Conservation (phyloP, 2,797 vertebrate genomes). For the Lates japonicus region DNA sequence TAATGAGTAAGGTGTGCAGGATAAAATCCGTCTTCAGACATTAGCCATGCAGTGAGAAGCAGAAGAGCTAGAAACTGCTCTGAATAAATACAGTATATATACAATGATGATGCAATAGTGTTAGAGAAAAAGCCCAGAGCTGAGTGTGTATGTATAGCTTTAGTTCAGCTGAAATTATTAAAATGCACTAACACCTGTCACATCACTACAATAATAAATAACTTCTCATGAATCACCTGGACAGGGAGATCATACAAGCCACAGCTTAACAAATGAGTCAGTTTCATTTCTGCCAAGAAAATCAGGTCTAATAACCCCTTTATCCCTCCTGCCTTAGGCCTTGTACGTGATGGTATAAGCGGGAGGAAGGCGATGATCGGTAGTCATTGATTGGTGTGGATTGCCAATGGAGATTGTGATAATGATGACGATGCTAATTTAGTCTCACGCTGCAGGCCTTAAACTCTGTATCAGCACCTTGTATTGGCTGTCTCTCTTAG, state of each 20-base stretch:
- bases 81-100: constrained; percentile 22
- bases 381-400: constrained; percentile 52
- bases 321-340: constrained; percentile 42
- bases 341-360: constrained; percentile 26
- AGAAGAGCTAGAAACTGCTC: constrained; percentile 19
- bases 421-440: constrained; percentile 42
- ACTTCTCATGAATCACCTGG: constrained; percentile 15
- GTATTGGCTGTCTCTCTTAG: neutral
- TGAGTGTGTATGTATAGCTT: neutral
- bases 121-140: constrained; percentile 11
- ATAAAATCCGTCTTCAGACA: constrained; percentile 32
- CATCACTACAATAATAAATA: neutral
- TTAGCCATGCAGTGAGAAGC: constrained; percentile 35
- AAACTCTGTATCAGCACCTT: constrained; percentile 46
- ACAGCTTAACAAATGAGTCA: neutral
- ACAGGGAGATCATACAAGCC: constrained; percentile 8
- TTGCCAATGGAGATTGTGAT: constrained; percentile 27
- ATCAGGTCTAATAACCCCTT: constrained; percentile 44
- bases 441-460: constrained; percentile 24
- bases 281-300: constrained; percentile 32
- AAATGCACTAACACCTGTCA: constrained; percentile 4
- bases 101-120: constrained; percentile 7
- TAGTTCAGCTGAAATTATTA: neutral
- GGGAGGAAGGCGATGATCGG: constrained; percentile 43
- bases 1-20: constrained; percentile 10